Base-by-base conservation (phyloP, 2,113 vertebrate genomes). In the Perca fluviatilis region DNA sequence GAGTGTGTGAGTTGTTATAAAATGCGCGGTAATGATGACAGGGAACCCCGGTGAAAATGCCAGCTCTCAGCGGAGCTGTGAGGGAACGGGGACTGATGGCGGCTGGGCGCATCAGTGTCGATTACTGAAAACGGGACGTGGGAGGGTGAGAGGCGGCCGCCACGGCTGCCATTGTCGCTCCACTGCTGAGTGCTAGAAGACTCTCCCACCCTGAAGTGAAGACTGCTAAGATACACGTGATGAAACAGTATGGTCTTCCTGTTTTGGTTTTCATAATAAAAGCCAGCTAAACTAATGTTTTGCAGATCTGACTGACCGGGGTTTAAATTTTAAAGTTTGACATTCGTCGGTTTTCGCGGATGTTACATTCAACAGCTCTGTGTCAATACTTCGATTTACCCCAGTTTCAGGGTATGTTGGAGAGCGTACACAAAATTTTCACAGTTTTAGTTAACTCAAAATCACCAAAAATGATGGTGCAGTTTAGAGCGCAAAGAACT, bases 81-180 rank as follows among this genome's bases (percentile, higher is more conserved):
- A 61, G 46, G 63, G n/a, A 50, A 12, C 58, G 53, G 64, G 56
- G 19, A 14, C 33, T 23, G 65, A 56, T 25, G 65, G 77, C 67
- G 25, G 73, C 83, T 16, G 62, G 57, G 91, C 51, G 82, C 89
- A 91, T 91, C 70, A 73, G 79, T 5, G 86, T 74, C 36, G 75
- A 88, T 12, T 12, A 53, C 14, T 67, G 40, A 10, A 15, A 57
- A 58, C 60, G 84, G 85, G 71, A 69, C 70, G 70, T 69, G 84
- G 88, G 75, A 90, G 72, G 75, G 62, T 75, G 90, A 81, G 79
- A 84, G 83, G 84, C 86, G 84, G 83, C 88, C 86, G 78, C 87
- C 75, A 65, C 90, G 60, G 77, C 53, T 89, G 84, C 87, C 74
- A 49, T 16, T 54, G 82, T 85, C 82, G 62, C 88, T 87, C 65